Evolutionary conservation across 2,113 vertebrate species (phyloP).

Genomic region (Lasiurus borealis): DNA sequence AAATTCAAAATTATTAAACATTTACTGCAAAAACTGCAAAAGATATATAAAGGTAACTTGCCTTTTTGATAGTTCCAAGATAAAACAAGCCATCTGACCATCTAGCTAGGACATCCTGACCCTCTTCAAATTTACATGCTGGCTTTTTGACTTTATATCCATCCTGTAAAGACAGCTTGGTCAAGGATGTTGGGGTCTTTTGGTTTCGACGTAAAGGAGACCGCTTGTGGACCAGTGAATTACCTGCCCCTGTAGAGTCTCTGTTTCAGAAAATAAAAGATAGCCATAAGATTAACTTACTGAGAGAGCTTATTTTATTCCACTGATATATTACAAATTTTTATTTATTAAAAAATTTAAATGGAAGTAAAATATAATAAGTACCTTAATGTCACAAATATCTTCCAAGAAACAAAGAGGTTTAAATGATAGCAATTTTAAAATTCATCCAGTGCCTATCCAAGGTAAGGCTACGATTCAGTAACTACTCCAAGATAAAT

Average conservation of each 20-base stretch:
- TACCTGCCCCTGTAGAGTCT: slow-evolving; percentile 96
- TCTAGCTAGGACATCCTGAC: slow-evolving; percentile 98
- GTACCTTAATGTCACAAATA: slow-evolving; percentile 62
- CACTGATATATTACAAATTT: slow-evolving; percentile 42
- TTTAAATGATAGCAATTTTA: slow-evolving; percentile 47
- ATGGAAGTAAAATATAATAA: slow-evolving; percentile 44
- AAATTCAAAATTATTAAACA: slow-evolving; percentile 48
- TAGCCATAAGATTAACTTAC: slow-evolving; percentile 54
- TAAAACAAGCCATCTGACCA: slow-evolving; percentile 99
- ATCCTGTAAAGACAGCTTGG: slow-evolving; percentile 91
- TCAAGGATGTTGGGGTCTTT: slow-evolving; percentile 91
- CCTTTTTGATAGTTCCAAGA: slow-evolving; percentile 99
- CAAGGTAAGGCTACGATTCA: background rate
- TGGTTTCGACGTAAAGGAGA: slow-evolving; percentile 91
- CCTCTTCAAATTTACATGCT: slow-evolving; percentile 96
- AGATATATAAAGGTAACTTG: slow-evolving; percentile 79
- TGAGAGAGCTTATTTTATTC: slow-evolving; percentile 35
- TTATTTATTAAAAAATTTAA: slow-evolving; percentile 28
- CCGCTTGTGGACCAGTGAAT: slow-evolving; percentile 95
- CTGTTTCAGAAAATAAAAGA: slow-evolving; percentile 85
- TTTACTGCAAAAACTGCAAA: slow-evolving; percentile 41
- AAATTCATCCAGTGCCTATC: slow-evolving; percentile 12
- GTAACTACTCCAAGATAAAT: slow-evolving; percentile 13
- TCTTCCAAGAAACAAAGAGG: slow-evolving; percentile 3
- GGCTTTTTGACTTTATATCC: slow-evolving; percentile 93